phyloP scores from a whole-genome alignment of 2,113 vertebrate genomes.

The Acrocephalus arundinaceus region DNA sequence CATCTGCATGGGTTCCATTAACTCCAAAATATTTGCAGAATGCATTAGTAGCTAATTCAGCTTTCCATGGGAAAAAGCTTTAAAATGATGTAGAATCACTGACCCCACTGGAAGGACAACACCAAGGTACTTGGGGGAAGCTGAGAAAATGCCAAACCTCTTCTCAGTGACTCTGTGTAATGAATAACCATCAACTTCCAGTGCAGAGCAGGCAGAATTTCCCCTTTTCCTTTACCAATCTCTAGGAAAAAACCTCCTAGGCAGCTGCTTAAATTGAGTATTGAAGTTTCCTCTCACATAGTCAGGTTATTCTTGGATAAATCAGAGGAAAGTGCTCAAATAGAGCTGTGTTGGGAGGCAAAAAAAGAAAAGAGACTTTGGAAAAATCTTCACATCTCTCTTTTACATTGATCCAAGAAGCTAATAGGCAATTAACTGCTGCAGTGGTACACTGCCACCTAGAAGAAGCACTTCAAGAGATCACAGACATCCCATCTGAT shows the following conservation, averaged over 20 bases:
- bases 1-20: not conserved
- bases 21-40: not conserved
- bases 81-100: not conserved
- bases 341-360: not conserved
- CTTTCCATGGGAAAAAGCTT: not conserved
- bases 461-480: constrained; percentile 44
- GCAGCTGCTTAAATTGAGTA: not conserved
- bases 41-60: not conserved
- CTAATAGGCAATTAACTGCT: constrained; percentile 59
- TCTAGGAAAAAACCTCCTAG: not conserved
- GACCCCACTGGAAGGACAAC: not conserved
- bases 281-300: constrained; percentile 32
- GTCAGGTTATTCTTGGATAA: constrained; percentile 38
- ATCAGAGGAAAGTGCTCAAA: constrained; percentile 42
- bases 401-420: constrained; percentile 53
- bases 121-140: not conserved
- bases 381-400: constrained; percentile 55
- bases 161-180: not conserved
- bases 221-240: not conserved
- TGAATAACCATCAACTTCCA: not conserved
- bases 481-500: constrained; percentile 46
- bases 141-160: not conserved
- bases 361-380: constrained; percentile 7
- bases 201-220: not conserved
- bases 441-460: constrained; percentile 48